Evolutionary conservation across 1,140 invertebrate genomes (phyloP).

Genomic region (Archivesica marissinica): DNA sequence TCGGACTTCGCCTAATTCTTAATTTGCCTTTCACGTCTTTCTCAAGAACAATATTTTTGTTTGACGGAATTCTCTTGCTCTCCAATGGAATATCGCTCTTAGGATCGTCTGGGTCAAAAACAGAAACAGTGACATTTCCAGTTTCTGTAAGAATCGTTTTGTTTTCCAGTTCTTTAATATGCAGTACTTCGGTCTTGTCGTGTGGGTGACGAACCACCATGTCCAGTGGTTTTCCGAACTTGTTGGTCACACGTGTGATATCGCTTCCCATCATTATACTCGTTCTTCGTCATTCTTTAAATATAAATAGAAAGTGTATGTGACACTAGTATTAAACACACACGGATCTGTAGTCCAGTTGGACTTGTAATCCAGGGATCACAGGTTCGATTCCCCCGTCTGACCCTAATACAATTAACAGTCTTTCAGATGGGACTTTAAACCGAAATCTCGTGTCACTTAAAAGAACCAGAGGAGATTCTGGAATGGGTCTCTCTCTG

Average conservation of each 20-base stretch:
- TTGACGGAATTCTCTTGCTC: slow-evolving; percentile 5
- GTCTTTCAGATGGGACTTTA: too few relatives aligned
- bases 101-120: not conserved
- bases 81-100: not conserved
- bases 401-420: too few relatives aligned
- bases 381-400: too few relatives aligned
- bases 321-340: not conserved
- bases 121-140: slow-evolving; percentile 10
- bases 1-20: not conserved
- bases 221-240: slow-evolving; percentile 1
- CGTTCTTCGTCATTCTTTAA: not conserved
- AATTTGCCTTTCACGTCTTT: not conserved
- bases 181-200: not conserved
- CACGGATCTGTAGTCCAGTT: too few relatives aligned
- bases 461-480: too few relatives aligned
- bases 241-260: slow-evolving; percentile 1
- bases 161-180: not conserved
- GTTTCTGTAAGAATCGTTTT: not conserved
- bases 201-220: not conserved
- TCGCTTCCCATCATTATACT: not conserved
- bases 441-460: too few relatives aligned
- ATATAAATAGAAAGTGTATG: not conserved
- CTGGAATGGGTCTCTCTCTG: too few relatives aligned
- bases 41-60: slow-evolving; percentile 6
- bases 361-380: too few relatives aligned